Evolutionary conservation across 35 echinoderm and acorn worm genomes (phyloP), one percentile per base, ranked within the genome.

Genomic region (Acanthaster planci): DNA sequence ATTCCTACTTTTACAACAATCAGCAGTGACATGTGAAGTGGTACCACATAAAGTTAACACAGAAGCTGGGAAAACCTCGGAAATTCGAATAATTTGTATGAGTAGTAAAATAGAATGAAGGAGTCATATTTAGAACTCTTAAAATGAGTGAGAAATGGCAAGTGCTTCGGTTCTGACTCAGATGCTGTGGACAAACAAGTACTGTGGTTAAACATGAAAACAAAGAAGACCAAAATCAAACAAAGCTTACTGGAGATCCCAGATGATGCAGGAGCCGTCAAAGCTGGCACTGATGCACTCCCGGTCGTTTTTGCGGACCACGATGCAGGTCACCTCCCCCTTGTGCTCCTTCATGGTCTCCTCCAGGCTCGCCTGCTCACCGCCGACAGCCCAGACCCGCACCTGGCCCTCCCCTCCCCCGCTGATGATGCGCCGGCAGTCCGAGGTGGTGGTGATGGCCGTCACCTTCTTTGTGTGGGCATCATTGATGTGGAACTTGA

Each of bases 361-460:
- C 21, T 60, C 42, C 17, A 99, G 85, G 7, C 84, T 79, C 17
- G 7, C 39, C 21, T 38, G 89, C 14, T 44, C 29, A 29, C 18
- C 34, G 8, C 34, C 76, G 3, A 91, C 37, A 1, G 81, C 18
- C 96, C 96, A 99, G 22, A 99, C 92, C 17, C 94, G 86, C 8
- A 97, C 90, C 81, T 94, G 92, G n/a, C 96, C 96, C 75, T 94
- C 96, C 57, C 96, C 96, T 23, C 96, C 96, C 7, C 96, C 96
- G 79, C 96, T 99, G 37, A 99, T 90, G 56, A 99, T 92, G 39
- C 89, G 78, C 39, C 78, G 88, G 84, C 92, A 94, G 76, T 99
- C 89, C 8, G 88, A 91, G 29, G 96, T 99, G 51, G 86, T 87
- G 6, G 96, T 89, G n/a, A 99, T 88, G 40, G 96, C 96, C 2